Conservation (phyloP, 2,888 invertebrate species). For the Meiosimyza decipiens region DNA sequence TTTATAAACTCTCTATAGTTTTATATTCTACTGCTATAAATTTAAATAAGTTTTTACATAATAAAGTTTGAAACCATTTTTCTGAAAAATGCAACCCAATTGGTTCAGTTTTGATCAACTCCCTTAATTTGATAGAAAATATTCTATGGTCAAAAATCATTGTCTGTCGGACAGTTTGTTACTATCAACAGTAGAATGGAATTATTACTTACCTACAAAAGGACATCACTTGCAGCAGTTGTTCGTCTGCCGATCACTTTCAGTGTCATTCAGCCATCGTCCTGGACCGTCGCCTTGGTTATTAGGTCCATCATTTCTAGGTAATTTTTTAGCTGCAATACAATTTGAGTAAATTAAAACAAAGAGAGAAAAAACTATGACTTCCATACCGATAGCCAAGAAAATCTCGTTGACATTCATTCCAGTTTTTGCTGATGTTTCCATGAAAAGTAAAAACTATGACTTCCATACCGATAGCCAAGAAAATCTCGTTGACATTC, state of each 20-base stretch:
- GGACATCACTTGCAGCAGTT: slow-evolving; percentile 95
- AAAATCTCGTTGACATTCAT: slow-evolving; percentile 99
- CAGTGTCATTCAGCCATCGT: slow-evolving; percentile 83
- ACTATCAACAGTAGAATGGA: background rate
- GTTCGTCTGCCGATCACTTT: slow-evolving; percentile 82
- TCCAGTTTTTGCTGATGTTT: slow-evolving; percentile 99
- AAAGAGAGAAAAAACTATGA: background rate
- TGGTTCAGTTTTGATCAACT: too few species aligned
- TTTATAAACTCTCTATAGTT: too few species aligned
- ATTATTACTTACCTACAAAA: slow-evolving; percentile 55
- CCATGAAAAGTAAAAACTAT: slow-evolving; percentile 99
- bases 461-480: slow-evolving; percentile 91
- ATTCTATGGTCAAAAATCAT: too few species aligned
- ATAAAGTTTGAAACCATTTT: too few species aligned
- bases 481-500: slow-evolving; percentile 99
- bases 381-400: slow-evolving; percentile 89
- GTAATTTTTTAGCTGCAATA: slow-evolving; percentile 88
- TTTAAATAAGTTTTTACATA: too few species aligned
- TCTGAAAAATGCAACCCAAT: too few species aligned
- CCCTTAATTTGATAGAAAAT: too few species aligned
- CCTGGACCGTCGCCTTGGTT: slow-evolving; percentile 81
- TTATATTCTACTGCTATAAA: too few species aligned
- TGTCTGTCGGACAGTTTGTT: too few species aligned
- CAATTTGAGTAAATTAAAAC: slow-evolving; percentile 10
- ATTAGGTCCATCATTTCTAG: slow-evolving; percentile 88